Evolutionary conservation across 2,888 invertebrate genomes (phyloP).

Genomic region (Chalcosyrphus nemorum): DNA sequence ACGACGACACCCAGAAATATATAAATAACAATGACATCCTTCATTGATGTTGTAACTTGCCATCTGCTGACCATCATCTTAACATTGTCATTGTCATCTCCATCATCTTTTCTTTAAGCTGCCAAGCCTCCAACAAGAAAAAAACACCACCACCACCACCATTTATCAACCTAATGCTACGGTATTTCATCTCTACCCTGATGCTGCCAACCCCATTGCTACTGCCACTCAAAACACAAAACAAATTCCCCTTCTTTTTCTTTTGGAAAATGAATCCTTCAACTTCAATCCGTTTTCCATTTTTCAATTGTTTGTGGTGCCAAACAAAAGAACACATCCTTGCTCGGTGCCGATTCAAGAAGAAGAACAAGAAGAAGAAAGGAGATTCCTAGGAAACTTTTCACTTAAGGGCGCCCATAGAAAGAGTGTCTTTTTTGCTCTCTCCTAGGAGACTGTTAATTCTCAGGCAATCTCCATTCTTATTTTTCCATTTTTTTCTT

Average conservation of each 20-base stretch:
- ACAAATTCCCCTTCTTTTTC: slow-evolving; percentile 43
- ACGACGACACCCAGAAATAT: background rate
- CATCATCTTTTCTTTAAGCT: slow-evolving; percentile 8
- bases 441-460: slow-evolving; percentile 58
- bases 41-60: slow-evolving; percentile 41
- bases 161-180: slow-evolving; percentile 65
- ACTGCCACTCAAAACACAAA: slow-evolving; percentile 53
- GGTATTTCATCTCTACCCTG: slow-evolving; percentile 48
- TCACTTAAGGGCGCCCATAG: slow-evolving; percentile 63
- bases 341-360: background rate
- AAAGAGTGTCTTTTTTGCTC: slow-evolving; percentile 9
- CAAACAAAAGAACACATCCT: slow-evolving; percentile 68
- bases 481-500: background rate
- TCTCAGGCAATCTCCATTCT: slow-evolving; percentile 44
- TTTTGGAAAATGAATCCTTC: slow-evolving; percentile 57
- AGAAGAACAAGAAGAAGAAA: background rate
- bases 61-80: slow-evolving; percentile 69
- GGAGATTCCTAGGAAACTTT: slow-evolving; percentile 50
- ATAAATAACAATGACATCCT: slow-evolving; percentile 23
- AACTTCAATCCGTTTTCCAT: slow-evolving; percentile 69
- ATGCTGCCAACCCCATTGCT: background rate
- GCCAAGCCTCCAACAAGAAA: background rate
- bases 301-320: slow-evolving; percentile 66
- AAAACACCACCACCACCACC: slow-evolving; percentile 18
- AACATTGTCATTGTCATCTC: slow-evolving; percentile 59